phyloP scores from a whole-genome alignment of 1,140 invertebrate genomes.

The Hyposmocoma kahamanoa region DNA sequence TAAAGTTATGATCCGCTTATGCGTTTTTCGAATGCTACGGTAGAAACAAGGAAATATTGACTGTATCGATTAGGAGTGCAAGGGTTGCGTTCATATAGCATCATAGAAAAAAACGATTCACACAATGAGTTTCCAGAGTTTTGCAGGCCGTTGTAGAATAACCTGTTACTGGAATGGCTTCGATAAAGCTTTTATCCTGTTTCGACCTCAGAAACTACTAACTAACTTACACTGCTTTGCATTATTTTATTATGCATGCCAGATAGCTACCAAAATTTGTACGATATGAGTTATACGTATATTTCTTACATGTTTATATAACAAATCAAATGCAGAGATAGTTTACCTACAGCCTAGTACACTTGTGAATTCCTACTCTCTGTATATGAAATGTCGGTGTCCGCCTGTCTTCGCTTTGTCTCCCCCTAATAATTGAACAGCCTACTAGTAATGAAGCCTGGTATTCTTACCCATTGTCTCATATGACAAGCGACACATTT shows the following conservation, averaged over 20 bases:
- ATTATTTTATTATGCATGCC: constrained; percentile 66
- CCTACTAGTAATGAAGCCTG: too few species aligned
- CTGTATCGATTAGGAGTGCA: constrained; percentile 29
- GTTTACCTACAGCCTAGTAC: too few species aligned
- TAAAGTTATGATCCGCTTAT: constrained; percentile 51
- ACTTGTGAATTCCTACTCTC: too few species aligned
- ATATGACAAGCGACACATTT: too few species aligned
- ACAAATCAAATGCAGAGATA: too few species aligned
- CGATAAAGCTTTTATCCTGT: constrained; percentile 56
- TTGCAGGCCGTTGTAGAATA: constrained; percentile 37
- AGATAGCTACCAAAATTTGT: constrained; percentile 54
- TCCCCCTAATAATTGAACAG: too few species aligned
- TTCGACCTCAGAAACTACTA: constrained; percentile 37
- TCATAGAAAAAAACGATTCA: constrained; percentile 49
- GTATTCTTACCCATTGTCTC: too few species aligned
- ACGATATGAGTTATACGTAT: constrained; percentile 29
- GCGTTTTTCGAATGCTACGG: constrained; percentile 47
- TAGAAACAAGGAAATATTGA: constrained; percentile 27
- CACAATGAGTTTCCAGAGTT: constrained; percentile 46
- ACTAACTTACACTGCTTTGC: constrained; percentile 63
- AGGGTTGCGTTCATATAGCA: constrained; percentile 48
- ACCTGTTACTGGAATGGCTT: constrained; percentile 65
- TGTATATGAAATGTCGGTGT: constrained; percentile 2
- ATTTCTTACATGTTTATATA: too few species aligned
- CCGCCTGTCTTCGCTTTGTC: constrained; percentile 13